Percentiles rank a stretch among this genome's conserved stretches.
These are phyloP conservation scores for Himalopsyche anomala DNA, from an alignment of 2,888 invertebrate species.

Conservation along the genomic window DNA sequence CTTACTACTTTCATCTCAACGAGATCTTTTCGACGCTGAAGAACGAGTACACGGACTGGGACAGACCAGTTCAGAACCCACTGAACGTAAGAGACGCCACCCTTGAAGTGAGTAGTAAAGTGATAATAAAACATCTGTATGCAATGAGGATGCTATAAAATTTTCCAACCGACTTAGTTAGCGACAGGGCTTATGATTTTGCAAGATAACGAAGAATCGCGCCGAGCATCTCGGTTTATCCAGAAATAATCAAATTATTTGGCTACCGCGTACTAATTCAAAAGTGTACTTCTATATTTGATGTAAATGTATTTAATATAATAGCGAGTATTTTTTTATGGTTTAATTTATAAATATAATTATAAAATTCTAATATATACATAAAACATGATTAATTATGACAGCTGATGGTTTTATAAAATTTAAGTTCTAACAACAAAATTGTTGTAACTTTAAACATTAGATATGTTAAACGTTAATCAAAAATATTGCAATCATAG, in stretches of 20 bases:
- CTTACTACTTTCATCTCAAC: slow-evolving; percentile 95
- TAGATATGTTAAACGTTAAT: too few species aligned
- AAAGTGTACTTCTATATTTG: neutral
- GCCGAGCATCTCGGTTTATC: neutral
- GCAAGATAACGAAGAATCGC: neutral
- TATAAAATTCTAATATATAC: too few species aligned
- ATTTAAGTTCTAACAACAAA: too few species aligned
- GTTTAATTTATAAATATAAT: too few species aligned
- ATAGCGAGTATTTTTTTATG: too few species aligned
- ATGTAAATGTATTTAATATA: too few species aligned
- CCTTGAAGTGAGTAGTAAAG: slow-evolving; percentile 77
- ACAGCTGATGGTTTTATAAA: too few species aligned
- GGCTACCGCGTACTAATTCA: neutral
- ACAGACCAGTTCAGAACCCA: slow-evolving; percentile 90
- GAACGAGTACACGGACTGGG: slow-evolving; percentile 98
- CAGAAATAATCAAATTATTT: neutral
- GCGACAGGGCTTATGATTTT: neutral
- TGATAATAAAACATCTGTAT: slow-evolving; percentile 18
- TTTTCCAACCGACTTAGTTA: slow-evolving; percentile 14
- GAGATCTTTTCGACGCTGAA: slow-evolving; percentile 95
- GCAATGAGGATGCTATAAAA: slow-evolving; percentile 10
- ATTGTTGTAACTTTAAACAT: too few species aligned
- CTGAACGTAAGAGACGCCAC: slow-evolving; percentile 90
- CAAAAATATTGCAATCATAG: too few species aligned
- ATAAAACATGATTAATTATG: too few species aligned